Percentiles rank a stretch among this genome's conserved stretches.
phyloP scores from a whole-genome alignment of 2,797 vertebrate genomes.

The Hyperoplus immaculatus region DNA sequence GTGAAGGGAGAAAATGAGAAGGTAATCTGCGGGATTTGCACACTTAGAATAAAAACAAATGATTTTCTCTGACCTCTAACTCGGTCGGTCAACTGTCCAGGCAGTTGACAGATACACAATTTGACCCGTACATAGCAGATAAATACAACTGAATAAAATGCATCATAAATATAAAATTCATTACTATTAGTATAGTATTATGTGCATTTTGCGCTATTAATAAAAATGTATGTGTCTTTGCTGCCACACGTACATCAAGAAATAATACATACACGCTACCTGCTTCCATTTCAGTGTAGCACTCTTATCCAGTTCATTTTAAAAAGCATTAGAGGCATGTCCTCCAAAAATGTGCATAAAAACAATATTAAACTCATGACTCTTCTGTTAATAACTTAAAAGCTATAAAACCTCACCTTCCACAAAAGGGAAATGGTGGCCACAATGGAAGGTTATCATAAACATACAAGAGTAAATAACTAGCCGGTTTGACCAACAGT shows the following conservation, averaged over 20 bases:
- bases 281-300: constrained; percentile 30
- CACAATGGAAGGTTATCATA: constrained; percentile 5
- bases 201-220: background rate
- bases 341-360: constrained; percentile 6
- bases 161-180: constrained; percentile 9
- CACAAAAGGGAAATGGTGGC: constrained; percentile 9
- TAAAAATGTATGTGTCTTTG: constrained; percentile 1
- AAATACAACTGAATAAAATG: constrained; percentile 15
- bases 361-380: background rate
- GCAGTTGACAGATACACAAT: constrained; percentile 1
- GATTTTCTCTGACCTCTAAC: constrained; percentile 60
- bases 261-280: background rate
- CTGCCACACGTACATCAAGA: background rate
- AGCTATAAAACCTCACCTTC: constrained; percentile 9
- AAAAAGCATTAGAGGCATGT: background rate
- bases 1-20: constrained; percentile 25
- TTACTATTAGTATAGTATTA: constrained; percentile 5
- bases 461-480: constrained; percentile 27
- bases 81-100: constrained; percentile 30
- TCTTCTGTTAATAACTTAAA: constrained; percentile 3
- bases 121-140: constrained; percentile 15
- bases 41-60: constrained; percentile 46
- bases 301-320: background rate
- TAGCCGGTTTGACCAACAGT: constrained; percentile 4
- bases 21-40: constrained; percentile 60